A percentile compares a stretch with the other conserved stretches of the same genome.
Conservation (phyloP, 2,113 vertebrate genomes). For the Peromyscus maniculatus region DNA sequence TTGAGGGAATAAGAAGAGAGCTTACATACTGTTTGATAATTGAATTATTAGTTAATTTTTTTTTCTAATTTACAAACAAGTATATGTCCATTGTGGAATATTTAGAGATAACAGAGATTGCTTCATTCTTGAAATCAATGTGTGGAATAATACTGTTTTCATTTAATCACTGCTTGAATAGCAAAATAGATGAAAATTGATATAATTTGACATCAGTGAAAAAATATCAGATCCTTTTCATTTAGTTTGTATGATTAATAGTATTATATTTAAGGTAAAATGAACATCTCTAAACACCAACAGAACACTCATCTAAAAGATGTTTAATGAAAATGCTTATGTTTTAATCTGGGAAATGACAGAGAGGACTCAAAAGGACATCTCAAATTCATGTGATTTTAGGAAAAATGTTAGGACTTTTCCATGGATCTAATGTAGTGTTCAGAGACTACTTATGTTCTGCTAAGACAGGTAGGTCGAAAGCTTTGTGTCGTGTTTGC, state of each 20-base stretch:
- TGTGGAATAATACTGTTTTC: constrained; percentile 14
- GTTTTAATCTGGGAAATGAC: background rate
- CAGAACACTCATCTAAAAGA: constrained; percentile 23
- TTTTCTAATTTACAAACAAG: constrained; percentile 38
- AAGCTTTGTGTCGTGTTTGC: background rate
- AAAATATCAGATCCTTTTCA: constrained; percentile 34
- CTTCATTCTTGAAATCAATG: constrained; percentile 42
- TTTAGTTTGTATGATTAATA: constrained; percentile 53
- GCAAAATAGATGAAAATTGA: background rate
- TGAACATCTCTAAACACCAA: constrained; percentile 25
- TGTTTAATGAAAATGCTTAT: constrained; percentile 3
- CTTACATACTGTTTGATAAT: constrained; percentile 33
- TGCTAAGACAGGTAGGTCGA: background rate
- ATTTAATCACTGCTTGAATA: background rate
- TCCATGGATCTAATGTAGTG: background rate
- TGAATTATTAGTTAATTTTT: constrained; percentile 37
- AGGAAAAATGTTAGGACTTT: constrained; percentile 13
- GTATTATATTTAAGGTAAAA: constrained; percentile 53
- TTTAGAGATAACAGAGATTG: background rate
- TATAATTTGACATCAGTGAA: constrained; percentile 28
- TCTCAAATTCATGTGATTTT: constrained; percentile 33
- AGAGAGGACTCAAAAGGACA: background rate
- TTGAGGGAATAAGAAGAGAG: background rate
- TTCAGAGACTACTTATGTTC: background rate
- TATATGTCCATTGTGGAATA: background rate